Percentiles rank a stretch among this genome's conserved stretches.
phyloP scores from a whole-genome alignment of 2,888 invertebrate species.

The Graphium colonna region DNA sequence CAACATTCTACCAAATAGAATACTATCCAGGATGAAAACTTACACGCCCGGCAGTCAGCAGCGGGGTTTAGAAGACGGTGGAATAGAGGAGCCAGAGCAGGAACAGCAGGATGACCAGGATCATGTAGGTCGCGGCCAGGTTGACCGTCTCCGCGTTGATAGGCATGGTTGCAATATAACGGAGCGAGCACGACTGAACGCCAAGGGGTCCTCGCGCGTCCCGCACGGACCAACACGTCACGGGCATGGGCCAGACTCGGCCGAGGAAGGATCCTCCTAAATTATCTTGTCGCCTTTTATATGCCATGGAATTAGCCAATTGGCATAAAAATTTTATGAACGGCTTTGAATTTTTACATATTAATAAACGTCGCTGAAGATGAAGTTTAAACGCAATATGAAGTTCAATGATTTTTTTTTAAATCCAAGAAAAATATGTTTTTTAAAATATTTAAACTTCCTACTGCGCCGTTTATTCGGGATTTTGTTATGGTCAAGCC shows the following conservation, averaged over 20 bases:
- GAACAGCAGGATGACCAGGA: conserved; percentile 83
- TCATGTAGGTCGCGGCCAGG: conserved; percentile 85
- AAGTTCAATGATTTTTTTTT: too few species aligned
- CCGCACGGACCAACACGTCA: conserved; percentile 44
- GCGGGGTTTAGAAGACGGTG: conserved; percentile 61
- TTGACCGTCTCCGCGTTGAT: conserved; percentile 82
- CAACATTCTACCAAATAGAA: too few species aligned
- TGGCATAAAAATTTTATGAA: too few species aligned
- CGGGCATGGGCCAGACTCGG: conserved; percentile 55
- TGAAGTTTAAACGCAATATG: too few species aligned
- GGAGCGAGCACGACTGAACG: conserved; percentile 48
- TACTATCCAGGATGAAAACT: conserved; percentile 21
- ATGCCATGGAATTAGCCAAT: too few species aligned
- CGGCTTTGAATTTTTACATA: too few species aligned
- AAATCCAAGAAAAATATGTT: too few species aligned
- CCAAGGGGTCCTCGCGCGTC: conserved; percentile 39
- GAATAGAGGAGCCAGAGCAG: conserved; percentile 85
- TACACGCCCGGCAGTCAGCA: conserved; percentile 20
- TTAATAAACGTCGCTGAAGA: too few species aligned
- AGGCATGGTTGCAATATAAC: conserved; percentile 60
- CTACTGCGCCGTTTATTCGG: too few species aligned
- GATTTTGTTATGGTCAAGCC: too few species aligned
- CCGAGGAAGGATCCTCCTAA: conserved; percentile 33
- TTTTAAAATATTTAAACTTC: too few species aligned
- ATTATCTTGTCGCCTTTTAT: background rate